Evolutionary conservation across 2,888 invertebrate species (phyloP).

Genomic region (Drosophila multiciliata): DNA sequence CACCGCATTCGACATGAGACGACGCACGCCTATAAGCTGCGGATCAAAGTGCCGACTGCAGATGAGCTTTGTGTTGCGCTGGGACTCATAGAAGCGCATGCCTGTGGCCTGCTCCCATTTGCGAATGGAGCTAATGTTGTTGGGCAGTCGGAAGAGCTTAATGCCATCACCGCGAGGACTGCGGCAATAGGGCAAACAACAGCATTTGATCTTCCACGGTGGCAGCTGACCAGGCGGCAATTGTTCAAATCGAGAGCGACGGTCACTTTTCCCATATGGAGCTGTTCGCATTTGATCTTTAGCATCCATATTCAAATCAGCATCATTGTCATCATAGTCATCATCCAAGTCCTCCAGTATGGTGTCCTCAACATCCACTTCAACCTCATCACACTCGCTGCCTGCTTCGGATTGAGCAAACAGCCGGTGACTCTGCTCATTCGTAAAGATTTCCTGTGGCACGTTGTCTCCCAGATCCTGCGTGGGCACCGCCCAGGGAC

Average conservation of each 20-base stretch:
- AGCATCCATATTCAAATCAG: constrained; percentile 30
- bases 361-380: constrained; percentile 28
- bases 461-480: constrained; percentile 73
- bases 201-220: constrained; percentile 64
- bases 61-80: constrained; percentile 69
- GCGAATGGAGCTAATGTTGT: constrained; percentile 48
- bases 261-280: constrained; percentile 33
- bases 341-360: constrained; percentile 30
- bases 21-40: constrained; percentile 72
- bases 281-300: constrained; percentile 7
- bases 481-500: constrained; percentile 80
- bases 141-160: constrained; percentile 80
- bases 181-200: constrained; percentile 80
- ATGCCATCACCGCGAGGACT: constrained; percentile 77
- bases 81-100: constrained; percentile 66
- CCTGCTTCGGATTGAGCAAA: constrained; percentile 24
- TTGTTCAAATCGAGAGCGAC: constrained; percentile 45
- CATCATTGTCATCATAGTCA: constrained; percentile 32
- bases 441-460: constrained; percentile 58
- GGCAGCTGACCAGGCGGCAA: constrained; percentile 36
- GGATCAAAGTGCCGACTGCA: constrained; percentile 73
- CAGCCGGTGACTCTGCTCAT: constrained; percentile 54
- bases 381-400: constrained; percentile 48
- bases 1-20: constrained; percentile 77
- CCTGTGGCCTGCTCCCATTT: constrained; percentile 73